These are phyloP conservation scores for Daubentonia madagascariensis DNA, from an alignment of 2,113 vertebrate genomes.

Conservation along the genomic window DNA sequence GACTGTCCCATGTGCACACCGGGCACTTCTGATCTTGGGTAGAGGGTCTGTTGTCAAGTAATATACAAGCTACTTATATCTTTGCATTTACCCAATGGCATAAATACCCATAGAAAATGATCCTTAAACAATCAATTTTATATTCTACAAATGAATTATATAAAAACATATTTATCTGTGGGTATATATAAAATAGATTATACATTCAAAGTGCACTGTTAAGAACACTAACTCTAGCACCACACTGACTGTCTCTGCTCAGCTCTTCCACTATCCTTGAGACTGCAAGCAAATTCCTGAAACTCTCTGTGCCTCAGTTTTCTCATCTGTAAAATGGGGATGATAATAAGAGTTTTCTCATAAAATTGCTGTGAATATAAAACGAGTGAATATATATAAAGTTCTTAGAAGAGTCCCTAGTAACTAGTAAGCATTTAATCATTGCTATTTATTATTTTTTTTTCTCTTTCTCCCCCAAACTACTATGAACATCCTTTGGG, in stretches of 20 bases:
- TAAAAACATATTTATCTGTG: background rate
- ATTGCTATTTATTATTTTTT: background rate
- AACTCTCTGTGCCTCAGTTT: background rate
- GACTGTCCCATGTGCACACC: background rate
- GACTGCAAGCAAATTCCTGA: background rate
- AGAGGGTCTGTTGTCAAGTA: background rate
- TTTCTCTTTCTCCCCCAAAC: background rate
- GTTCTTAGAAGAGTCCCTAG: background rate
- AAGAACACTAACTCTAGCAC: background rate
- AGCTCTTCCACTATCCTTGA: background rate
- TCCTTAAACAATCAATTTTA: background rate
- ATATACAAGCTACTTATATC: background rate
- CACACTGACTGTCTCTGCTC: background rate
- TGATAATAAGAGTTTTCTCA: background rate
- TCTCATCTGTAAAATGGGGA: background rate
- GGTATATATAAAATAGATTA: background rate
- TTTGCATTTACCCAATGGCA: background rate
- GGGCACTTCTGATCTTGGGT: background rate
- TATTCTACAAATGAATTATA: background rate
- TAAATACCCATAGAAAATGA: background rate
- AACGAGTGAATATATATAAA: background rate
- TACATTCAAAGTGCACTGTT: background rate
- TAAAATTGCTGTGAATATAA: background rate
- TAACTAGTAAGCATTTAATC: background rate
- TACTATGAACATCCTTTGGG: background rate